Percentiles rank a stretch among this genome's conserved stretches.
phyloP scores from a whole-genome alignment of 2,888 invertebrate species.

The Fragum fragum region DNA sequence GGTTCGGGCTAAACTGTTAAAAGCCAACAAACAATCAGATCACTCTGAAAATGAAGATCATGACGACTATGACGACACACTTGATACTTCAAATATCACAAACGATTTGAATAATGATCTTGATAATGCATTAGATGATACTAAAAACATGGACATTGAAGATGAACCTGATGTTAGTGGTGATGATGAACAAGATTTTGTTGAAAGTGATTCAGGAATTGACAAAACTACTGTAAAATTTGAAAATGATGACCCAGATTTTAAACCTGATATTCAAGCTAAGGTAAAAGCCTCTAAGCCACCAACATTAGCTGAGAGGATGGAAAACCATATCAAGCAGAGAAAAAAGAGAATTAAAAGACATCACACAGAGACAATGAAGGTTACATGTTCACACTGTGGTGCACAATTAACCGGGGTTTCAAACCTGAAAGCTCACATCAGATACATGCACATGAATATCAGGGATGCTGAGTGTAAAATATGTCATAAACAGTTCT shows the following conservation, averaged over 20 bases:
- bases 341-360: neutral
- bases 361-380: neutral
- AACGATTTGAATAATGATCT: too few species aligned
- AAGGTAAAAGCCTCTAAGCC: neutral
- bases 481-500: neutral
- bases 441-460: constrained; percentile 16
- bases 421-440: neutral
- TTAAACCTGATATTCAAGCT: neutral
- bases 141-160: neutral
- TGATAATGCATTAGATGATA: neutral
- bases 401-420: neutral
- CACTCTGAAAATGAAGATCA: neutral
- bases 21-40: neutral
- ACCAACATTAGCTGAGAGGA: neutral
- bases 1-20: neutral
- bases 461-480: constrained; percentile 6
- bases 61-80: neutral
- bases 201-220: neutral
- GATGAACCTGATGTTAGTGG: neutral
- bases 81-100: neutral
- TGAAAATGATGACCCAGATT: neutral
- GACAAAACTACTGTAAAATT: neutral
- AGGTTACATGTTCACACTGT: neutral
- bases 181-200: neutral
- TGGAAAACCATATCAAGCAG: neutral